phyloP scores from a whole-genome alignment of 2,888 invertebrate genomes.

The Lordiphosa fenestrarum region DNA sequence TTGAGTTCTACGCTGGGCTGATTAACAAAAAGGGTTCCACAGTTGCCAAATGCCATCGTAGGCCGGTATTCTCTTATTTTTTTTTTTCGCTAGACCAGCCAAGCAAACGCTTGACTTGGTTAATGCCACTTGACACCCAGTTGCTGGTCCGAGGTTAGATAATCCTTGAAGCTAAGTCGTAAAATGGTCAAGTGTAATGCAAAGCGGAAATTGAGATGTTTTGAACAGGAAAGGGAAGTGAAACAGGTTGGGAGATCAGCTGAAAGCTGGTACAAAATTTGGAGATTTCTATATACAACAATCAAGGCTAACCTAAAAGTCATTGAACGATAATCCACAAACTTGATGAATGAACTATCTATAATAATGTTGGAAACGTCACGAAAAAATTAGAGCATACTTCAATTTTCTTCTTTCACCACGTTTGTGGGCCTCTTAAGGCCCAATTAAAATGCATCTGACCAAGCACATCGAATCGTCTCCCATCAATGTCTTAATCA shows the following conservation, averaged over 20 bases:
- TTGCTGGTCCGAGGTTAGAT: slow-evolving; percentile 11
- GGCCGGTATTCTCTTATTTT: slow-evolving; percentile 21
- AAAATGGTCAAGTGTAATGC: slow-evolving; percentile 1
- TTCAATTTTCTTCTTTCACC: too few species aligned
- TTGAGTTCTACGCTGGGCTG: slow-evolving; percentile 35
- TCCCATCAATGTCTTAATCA: slow-evolving; percentile 47
- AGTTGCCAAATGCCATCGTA: slow-evolving; percentile 8
- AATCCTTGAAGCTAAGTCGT: slow-evolving; percentile 9
- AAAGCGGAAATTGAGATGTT: slow-evolving; percentile 6
- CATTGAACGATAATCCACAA: too few species aligned
- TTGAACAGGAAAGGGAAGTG: background rate
- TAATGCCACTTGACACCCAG: slow-evolving; percentile 60
- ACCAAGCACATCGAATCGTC: slow-evolving; percentile 24
- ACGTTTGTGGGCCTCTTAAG: slow-evolving; percentile 7
- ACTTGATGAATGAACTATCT: too few species aligned
- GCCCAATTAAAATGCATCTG: slow-evolving; percentile 32
- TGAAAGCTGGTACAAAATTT: too few species aligned
- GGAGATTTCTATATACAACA: too few species aligned
- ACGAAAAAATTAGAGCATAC: too few species aligned
- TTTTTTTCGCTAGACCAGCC: slow-evolving; percentile 3
- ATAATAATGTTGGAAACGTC: too few species aligned
- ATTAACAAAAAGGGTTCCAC: slow-evolving; percentile 32
- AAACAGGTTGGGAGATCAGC: too few species aligned
- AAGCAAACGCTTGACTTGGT: slow-evolving; percentile 41
- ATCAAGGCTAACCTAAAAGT: too few species aligned